Evolutionary conservation across 2,797 vertebrate genomes (phyloP), one percentile per base, ranked within the genome.

Genomic region (Phalloptychus januarius): DNA sequence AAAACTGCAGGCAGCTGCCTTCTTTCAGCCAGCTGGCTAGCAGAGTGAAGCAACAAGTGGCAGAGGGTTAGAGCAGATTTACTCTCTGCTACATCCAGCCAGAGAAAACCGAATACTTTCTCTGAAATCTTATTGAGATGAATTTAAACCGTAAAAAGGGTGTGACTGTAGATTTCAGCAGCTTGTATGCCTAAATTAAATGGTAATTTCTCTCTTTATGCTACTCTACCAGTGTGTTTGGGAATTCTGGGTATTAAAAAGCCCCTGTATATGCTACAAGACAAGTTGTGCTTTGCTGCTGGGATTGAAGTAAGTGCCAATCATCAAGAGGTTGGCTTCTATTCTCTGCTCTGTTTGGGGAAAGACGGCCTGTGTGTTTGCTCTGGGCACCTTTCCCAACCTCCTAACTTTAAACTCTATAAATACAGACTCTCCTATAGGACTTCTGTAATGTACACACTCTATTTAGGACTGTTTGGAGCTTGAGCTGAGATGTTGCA

Each of bases 401-500:
- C 56, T 73, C 45, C 65, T 56, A 77, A 72, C 79, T 86, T 73
- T 75, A 82, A 86, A 80, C 65, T 54, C 74, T 76, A 78, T 83
- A 87, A 91, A 92, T 88, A 85, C 83, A 1, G 7, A 77, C 74
- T 83, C 76, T 75, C 63, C 52, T 85, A 74, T 85, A 79, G 74
- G 82, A 76, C 45, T 81, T 45, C 63, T 74, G 58, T 77, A 86
- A 85, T 83, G 81, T 88, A 83, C 81, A 88, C 77, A 86, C 52
- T 38, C 42, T 40, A 74, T 89, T 92, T 91, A 80, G 82, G 87
- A 77, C 72, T 78, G 48, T 58, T 82, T 85, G 20, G 78, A 84
- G 78, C 85, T 85, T 52, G 45, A 85, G 77, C 78, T 83, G 76
- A 88, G 88, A 79, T 83, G 82, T 83, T 88, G 75, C 84, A 77